Evolutionary conservation across 2,888 invertebrate genomes (phyloP), one percentile per base, ranked within the genome.

Genomic region (Notocelia uddmanniana): DNA sequence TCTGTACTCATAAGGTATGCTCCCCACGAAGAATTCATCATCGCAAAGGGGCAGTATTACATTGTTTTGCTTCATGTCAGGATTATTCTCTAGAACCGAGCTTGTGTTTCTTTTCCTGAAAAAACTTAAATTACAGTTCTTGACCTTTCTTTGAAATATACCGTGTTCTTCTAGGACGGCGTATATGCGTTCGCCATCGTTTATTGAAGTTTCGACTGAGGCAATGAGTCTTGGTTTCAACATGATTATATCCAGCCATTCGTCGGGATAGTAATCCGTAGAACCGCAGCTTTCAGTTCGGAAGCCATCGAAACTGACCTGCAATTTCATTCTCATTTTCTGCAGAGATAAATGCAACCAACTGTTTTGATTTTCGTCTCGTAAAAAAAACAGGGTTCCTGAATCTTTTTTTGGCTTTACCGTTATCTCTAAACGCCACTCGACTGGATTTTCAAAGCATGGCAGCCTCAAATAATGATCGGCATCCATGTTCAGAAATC

Each of bases 171-270:
- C 83, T 62, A 86, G 76, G 18, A 86, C 71, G 5, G 90, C 83
- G 75, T 91, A 91, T 57, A 92, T 77, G n/a, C 85, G 84, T 79
- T 93, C 93, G 50, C 83, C 87, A 2, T 80, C 80, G 78, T 94
- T 93, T 18, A 93, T 82, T 19, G 83, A 78, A 1, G 87, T 85
- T 80, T 92, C 93, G n/a, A 94, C 85, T n/a, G 88, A 84, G 73
- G 85, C 86, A 41, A 83, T 81, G 18, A 85, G 85, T 50, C 75
- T 83, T 75, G 87, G 86, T 77, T 91, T 92, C 37, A 81, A 78
- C 52, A 94, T 37, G 1, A 76, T 78, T 11, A 94, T 73, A 76
- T 93, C 90, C 52, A 94, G 76, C 94, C 94, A 94, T 74, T 90
- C 86, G 60, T 88, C 85, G 1, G 85, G 81, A 6, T 79, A 80